Base-by-base conservation (phyloP, 1,140 invertebrate species). In the Drosophila lacertosa region DNA sequence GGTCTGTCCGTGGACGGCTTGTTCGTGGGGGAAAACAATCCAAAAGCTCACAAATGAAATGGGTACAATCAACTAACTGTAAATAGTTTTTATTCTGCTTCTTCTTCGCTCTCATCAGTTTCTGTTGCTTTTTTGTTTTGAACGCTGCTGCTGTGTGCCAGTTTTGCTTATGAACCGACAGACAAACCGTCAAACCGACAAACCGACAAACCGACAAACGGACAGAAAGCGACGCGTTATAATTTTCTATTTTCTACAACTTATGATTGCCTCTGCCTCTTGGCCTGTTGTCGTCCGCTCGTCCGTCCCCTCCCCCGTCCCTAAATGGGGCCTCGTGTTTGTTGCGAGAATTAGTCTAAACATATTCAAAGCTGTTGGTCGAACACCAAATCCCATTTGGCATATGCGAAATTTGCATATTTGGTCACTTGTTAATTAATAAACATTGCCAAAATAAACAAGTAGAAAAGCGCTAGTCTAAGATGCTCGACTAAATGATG, bases 51-150 rank as follows among this genome's bases (percentile, higher is more conserved):
- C 76, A 84, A 83, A 84, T 77, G 77, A 78, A 88, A 88, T 88
- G 82, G 82, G 82, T 79, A 88, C 82, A 88, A 88, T 88, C 77
- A 88, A 78, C 83, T 88, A 88, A 88, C 82, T 82, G 82, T 88
- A 88, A 76, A 82, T 86, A 71, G 68, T 64, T 77, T 84, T 86
- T 86, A 62, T 77, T 74, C 57, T 51, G 29, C 64, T 39, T 62
- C 70, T 68, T 42, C 57, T 63, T 44, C 68, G n/a, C 40, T 59
- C 29, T 44, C 16, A 20, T 58, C 55, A 18, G 63, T 64, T 26
- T 57, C 45, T 77, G 60, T 73, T 73, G 64, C 42, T 80, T 67
- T n/a, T 68, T 57, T 68, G 45, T 59, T 72, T 63, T 40, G 55
- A 65, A 53, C 45, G 20, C 47, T 37, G 55, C 47, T 37, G 55